These are phyloP conservation scores for Charina bottae DNA, from an alignment of 2,113 vertebrate species.

Conservation along the genomic window DNA sequence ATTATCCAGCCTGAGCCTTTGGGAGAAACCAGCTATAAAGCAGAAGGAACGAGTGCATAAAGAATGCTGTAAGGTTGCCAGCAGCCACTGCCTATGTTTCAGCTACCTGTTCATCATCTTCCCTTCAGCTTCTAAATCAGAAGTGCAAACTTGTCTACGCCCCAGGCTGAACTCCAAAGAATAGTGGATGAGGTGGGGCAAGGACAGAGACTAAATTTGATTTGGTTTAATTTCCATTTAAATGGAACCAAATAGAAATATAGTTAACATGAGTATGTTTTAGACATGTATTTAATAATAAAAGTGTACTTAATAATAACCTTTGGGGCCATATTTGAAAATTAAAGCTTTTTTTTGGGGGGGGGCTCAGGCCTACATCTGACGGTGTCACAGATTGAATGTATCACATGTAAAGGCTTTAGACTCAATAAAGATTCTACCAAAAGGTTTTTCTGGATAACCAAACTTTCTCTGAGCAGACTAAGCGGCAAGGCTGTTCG, in stretches of 20 bases:
- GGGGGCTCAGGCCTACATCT: not conserved
- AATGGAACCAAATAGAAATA: not conserved
- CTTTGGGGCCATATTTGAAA: not conserved
- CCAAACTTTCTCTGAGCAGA: not conserved
- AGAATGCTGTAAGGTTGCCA: slow-evolving; percentile 10
- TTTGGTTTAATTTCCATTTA: not conserved
- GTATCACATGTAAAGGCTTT: not conserved
- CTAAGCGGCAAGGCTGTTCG: not conserved
- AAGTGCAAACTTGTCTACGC: not conserved
- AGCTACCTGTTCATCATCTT: slow-evolving; percentile 7
- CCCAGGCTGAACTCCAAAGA: not conserved
- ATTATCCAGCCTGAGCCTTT: slow-evolving; percentile 20
- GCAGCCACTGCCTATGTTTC: slow-evolving; percentile 5
- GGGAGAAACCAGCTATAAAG: slow-evolving; percentile 16
- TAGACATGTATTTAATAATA: not conserved
- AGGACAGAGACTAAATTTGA: not conserved
- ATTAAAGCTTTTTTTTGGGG: not conserved
- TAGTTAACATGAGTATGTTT: not conserved
- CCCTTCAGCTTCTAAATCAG: not conserved
- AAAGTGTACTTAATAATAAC: not conserved
- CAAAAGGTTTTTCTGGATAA: not conserved
- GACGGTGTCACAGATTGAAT: not conserved
- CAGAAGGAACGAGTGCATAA: slow-evolving; percentile 25
- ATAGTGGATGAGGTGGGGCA: not conserved
- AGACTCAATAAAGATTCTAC: not conserved